Base-by-base conservation (phyloP, 2,113 vertebrate species). In the Xerus inauris region DNA sequence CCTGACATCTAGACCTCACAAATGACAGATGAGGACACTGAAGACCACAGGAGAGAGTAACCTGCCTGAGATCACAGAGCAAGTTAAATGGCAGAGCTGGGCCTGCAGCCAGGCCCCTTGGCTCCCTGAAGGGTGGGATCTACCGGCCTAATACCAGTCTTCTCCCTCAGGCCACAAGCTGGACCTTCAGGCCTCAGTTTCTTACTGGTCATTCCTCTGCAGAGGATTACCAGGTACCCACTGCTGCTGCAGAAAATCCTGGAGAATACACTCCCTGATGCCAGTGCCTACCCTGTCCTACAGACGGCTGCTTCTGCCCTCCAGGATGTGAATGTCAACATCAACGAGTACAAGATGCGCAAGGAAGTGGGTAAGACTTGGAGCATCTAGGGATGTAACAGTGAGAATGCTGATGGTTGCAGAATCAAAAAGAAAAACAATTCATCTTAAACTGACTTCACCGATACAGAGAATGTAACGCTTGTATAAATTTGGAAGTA, bases 341-440 rank as follows among this genome's bases (percentile, higher is more conserved):
- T 99, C 98, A 99, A 99, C 1, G 99, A 99, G 97, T 99, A 99
- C 98, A 99, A 99, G 80, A 99, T 99, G 96, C 99, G 99, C 98
- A 98, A 99, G 96, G 99, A 99, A 99, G 99, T 99, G 24, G 99
- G 99, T 99, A 97, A 99, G 0, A 51, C 42, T 12, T 12, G 67
- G 95, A 28, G 8, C 1, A 1, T 8, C 80, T 35, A 42, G 87
- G 20, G 32, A 24, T 32, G 1, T 0, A 8, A 45, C 3, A 1
- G 28, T 8, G 0, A 0, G 57, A 62, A 26, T 73, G n/a, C 59
- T 28, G 35, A 85, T 47, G 72, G 19, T 12, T 83, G 54, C 54
- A 57, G 54, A 22, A 57, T 79, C 20, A n/a, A 14, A 82, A 24
- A 76, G 8, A 62, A 81, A 19, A 38, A 11, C 77, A 26, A 77